Percentiles rank a stretch among this genome's conserved stretches.
These are phyloP conservation scores for Nephrotoma guestfalica DNA, from an alignment of 2,888 invertebrate species.

Conservation along the genomic window DNA sequence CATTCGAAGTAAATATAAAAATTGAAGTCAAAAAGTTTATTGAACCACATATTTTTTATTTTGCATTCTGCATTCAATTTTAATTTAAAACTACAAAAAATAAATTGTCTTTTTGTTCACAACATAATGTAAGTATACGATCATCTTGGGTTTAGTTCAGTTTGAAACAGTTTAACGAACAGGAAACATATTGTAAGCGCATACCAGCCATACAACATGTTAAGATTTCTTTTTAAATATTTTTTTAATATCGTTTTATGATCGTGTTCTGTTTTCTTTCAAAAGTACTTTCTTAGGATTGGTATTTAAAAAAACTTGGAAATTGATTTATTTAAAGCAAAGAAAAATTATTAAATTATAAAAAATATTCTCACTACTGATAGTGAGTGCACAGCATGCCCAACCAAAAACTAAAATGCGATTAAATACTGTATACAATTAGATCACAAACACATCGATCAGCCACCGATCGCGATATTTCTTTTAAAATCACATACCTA, in stretches of 20 bases:
- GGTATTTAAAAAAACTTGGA: background rate
- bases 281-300: background rate
- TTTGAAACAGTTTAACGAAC: background rate
- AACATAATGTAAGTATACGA: background rate
- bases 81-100: background rate
- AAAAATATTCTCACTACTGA: background rate
- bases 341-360: background rate
- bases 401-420: background rate
- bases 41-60: background rate
- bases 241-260: background rate
- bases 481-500: background rate
- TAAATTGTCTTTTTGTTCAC: background rate
- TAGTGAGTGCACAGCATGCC: background rate
- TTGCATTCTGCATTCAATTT: background rate
- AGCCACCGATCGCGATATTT: background rate
- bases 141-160: background rate
- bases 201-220: background rate
- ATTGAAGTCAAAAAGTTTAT: background rate
- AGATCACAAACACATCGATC: background rate
- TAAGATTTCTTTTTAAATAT: background rate
- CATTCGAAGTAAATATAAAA: background rate
- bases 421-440: background rate
- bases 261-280: background rate
- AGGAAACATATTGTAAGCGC: background rate
- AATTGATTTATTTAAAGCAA: background rate